phyloP scores from a whole-genome alignment of 2,113 vertebrate genomes.

The Nerophis ophidion region DNA sequence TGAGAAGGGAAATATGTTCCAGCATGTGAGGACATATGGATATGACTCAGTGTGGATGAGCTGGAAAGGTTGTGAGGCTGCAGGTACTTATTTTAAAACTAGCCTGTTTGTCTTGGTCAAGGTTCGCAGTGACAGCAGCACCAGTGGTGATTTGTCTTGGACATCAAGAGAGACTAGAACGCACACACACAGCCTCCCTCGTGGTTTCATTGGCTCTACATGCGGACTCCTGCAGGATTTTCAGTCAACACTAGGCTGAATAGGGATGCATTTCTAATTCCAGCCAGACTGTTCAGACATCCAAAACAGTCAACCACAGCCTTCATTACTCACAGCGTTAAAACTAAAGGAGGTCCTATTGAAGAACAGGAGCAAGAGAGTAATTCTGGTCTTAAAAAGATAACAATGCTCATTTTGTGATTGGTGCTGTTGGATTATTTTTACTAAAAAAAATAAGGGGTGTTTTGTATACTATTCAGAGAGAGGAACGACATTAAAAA shows the following conservation, averaged over 20 bases:
- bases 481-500: no score
- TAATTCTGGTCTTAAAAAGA: no score
- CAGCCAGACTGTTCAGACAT: neutral
- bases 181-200: slow-evolving; percentile 31
- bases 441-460: no score
- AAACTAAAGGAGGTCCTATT: neutral
- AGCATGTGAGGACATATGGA: slow-evolving; percentile 50
- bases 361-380: neutral
- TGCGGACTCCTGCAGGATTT: slow-evolving; percentile 43
- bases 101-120: slow-evolving; percentile 69
- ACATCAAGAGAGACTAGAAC: slow-evolving; percentile 45
- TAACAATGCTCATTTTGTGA: no score
- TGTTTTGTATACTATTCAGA: no score
- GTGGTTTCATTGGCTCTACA: slow-evolving; percentile 30
- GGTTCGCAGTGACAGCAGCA: slow-evolving; percentile 60
- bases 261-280: slow-evolving; percentile 41
- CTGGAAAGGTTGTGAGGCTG: slow-evolving; percentile 45
- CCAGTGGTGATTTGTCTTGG: slow-evolving; percentile 73
- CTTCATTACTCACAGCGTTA: neutral
- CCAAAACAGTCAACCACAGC: neutral
- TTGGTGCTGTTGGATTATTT: no score
- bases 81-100: slow-evolving; percentile 64
- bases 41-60: slow-evolving; percentile 41
- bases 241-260: slow-evolving; percentile 47
- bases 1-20: slow-evolving; percentile 51